These are phyloP conservation scores for Scylla paramamosain DNA, from an alignment of 1,140 invertebrate species.

Conservation along the genomic window DNA sequence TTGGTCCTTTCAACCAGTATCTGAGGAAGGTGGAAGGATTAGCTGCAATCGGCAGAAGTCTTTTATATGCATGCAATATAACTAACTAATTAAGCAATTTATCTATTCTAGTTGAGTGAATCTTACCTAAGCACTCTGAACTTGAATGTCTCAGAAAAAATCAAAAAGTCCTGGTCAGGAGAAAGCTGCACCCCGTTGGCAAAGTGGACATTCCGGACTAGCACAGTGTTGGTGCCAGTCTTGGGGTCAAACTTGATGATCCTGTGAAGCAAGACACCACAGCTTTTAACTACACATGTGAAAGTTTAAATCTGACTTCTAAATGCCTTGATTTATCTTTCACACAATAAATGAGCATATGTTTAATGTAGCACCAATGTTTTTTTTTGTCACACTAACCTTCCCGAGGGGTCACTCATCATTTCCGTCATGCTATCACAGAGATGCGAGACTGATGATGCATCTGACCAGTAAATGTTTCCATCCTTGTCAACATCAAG, in stretches of 20 bases:
- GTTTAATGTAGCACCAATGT: too few species aligned
- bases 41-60: not conserved
- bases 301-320: not conserved
- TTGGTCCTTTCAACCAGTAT: constrained; percentile 88
- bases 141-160: constrained; percentile 85
- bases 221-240: constrained; percentile 84
- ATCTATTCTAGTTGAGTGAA: not conserved
- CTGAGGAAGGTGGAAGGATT: constrained; percentile 82
- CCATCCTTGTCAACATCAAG: constrained; percentile 74
- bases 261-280: constrained; percentile 81
- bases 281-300: not conserved
- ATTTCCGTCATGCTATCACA: constrained; percentile 68
- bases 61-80: too few species aligned
- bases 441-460: constrained; percentile 59
- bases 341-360: too few species aligned
- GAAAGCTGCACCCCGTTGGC: constrained; percentile 90
- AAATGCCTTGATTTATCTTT: not conserved
- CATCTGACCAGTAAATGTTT: constrained; percentile 77
- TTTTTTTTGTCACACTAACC: constrained; percentile 17
- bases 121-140: constrained; percentile 82
- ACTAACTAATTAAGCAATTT: too few species aligned
- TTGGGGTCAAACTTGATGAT: constrained; percentile 85
- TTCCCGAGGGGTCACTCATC: constrained; percentile 69
- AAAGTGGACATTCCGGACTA: constrained; percentile 87
- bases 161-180: constrained; percentile 87